These are phyloP conservation scores for Telmatochromis brichardi DNA, from an alignment of 2,113 vertebrate genomes.

Conservation along the genomic window DNA sequence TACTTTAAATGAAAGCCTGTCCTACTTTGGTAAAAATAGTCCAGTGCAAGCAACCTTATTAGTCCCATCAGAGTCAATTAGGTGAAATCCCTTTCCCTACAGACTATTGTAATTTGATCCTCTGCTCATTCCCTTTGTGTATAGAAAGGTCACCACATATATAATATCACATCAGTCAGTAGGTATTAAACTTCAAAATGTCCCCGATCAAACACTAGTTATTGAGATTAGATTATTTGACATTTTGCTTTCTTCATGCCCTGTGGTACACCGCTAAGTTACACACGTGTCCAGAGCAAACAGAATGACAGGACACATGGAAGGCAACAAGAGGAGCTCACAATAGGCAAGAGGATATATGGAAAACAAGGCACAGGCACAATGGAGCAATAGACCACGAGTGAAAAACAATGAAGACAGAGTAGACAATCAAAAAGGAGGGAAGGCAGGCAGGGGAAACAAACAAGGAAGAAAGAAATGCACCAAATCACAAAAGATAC, in stretches of 20 bases:
- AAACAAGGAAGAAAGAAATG: not conserved
- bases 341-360: not conserved
- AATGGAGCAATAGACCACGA: not conserved
- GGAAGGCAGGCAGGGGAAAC: not conserved
- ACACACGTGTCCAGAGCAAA: not conserved
- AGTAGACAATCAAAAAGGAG: not conserved
- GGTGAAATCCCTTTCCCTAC: not conserved
- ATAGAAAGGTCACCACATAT: not conserved
- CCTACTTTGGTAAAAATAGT: not conserved
- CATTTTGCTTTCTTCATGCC: not conserved
- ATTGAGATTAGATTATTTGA: not conserved
- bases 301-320: not conserved
- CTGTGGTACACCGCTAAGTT: not conserved
- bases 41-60: not conserved
- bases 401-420: not conserved
- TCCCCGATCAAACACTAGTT: fast-evolving
- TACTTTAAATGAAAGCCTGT: not conserved
- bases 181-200: not conserved
- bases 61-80: not conserved
- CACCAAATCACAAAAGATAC: not conserved
- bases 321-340: not conserved
- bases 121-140: not conserved
- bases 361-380: not conserved
- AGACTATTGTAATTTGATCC: not conserved
- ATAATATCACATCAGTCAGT: not conserved